Evolutionary conservation across 2,888 invertebrate genomes (phyloP).

Genomic region (Melikaiella ostensackeni): DNA sequence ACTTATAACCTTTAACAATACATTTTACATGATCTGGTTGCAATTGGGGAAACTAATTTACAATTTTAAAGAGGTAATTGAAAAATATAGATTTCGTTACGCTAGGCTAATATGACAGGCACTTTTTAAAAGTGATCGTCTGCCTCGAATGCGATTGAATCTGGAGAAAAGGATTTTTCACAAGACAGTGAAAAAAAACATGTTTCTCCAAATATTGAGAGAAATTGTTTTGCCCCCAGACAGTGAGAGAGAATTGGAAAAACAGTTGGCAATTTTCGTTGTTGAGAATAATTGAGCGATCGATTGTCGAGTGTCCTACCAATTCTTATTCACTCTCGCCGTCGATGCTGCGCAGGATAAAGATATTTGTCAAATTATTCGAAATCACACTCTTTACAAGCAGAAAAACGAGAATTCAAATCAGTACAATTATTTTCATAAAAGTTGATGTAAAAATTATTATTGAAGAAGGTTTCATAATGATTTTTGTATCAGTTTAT

Average conservation of each 20-base stretch:
- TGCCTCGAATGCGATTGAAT: not conserved
- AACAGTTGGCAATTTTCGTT: not conserved
- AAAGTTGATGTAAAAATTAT: not conserved
- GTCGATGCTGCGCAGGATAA: slow-evolving; percentile 20
- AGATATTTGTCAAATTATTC: slow-evolving; percentile 12
- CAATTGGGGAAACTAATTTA: slow-evolving; percentile 2
- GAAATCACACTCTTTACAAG: slow-evolving; percentile 17
- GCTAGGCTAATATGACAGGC: slow-evolving; percentile 7
- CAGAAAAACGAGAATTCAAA: slow-evolving; percentile 16
- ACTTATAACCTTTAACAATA: not conserved
- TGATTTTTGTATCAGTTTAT: not conserved
- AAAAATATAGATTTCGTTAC: slow-evolving; percentile 22
- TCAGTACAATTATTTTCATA: slow-evolving; percentile 5
- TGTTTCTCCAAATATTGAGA: not conserved
- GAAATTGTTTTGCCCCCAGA: not conserved
- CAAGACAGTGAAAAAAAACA: not conserved
- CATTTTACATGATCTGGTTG: slow-evolving; percentile 1
- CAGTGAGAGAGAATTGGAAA: not conserved
- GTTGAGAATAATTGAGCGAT: not conserved
- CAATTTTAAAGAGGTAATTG: slow-evolving; percentile 1
- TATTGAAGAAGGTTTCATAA: not conserved
- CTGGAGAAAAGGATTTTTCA: not conserved
- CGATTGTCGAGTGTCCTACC: not conserved
- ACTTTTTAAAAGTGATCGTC: slow-evolving; percentile 24
- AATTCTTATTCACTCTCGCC: slow-evolving; percentile 8